Percentiles rank a stretch among this genome's conserved stretches.
These are phyloP conservation scores for Hexactinellida sp. DNA, from an alignment of 37 sponge, comb jelly and placozoan species.

Conservation along the genomic window DNA sequence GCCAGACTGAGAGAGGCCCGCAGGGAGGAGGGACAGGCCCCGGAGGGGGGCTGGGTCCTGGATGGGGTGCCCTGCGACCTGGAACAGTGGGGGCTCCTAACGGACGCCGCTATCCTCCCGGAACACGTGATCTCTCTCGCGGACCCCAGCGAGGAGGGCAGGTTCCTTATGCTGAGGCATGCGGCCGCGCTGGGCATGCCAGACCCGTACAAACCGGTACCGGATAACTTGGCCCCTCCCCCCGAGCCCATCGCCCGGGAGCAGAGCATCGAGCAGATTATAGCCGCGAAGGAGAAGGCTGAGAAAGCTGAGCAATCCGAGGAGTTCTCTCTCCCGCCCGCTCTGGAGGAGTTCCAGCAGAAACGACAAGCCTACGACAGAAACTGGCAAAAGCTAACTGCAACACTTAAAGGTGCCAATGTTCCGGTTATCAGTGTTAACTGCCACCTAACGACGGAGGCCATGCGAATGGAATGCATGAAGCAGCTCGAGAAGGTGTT, in stretches of 20 bases:
- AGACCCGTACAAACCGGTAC: background rate
- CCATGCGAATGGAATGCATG: constrained; percentile 6
- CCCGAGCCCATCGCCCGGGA: background rate
- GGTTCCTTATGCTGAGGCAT: constrained; percentile 16
- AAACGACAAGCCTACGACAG: background rate
- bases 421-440: background rate
- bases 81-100: constrained; percentile 84
- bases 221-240: background rate
- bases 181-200: background rate
- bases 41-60: constrained; percentile 90
- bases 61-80: constrained; percentile 80
- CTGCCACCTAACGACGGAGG: background rate
- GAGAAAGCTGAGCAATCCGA: background rate
- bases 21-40: constrained; percentile 26
- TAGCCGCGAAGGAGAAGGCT: background rate
- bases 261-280: constrained; percentile 8
- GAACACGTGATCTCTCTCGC: constrained; percentile 64
- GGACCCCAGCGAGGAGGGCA: constrained; percentile 34
- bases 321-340: background rate
- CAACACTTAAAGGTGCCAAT: background rate
- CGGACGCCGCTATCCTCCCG: constrained; percentile 62
- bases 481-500: background rate
- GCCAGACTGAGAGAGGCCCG: constrained; percentile 35
- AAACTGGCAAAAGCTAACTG: background rate
- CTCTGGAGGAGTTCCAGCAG: background rate